Base-by-base conservation (phyloP, 2,888 invertebrate species). In the Beris chalybata region DNA sequence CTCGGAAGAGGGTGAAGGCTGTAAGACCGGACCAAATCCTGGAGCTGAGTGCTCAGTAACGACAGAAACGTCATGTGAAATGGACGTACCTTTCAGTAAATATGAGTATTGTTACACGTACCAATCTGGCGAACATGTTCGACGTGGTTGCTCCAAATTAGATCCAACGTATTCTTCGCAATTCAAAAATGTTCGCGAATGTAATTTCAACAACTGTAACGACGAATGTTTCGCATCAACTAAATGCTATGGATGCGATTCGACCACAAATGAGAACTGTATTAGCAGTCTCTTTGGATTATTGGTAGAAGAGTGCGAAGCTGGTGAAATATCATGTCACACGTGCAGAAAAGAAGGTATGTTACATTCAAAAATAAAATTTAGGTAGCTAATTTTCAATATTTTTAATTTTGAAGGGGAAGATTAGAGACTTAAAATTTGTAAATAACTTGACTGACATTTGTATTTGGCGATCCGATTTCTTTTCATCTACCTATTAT, bases 251-350 rank as follows among this genome's bases (percentile, higher is more conserved):
- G n/a, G 13, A 32, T 64, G 64, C 50, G 64, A 64, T 22, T 64
- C 64, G 13, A 32, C 5, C n/a, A 70, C 73, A 38, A 71, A 72
- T 2, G 31, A 47, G 1, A 70, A 72, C 13, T 78, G 78, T 22
- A 71, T 70, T 43, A 74, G 66, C 64, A 72, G 75, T 66, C 22
- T 32, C 5, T 13, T 45, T 6, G n/a, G 22, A 11, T 22, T 50
- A 15, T 15, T 44, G 11, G 53, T 32, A 45, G 29, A 15, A 15
- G 13, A 5, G 6, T 64, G 64, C 32, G 5, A 11, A 5, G 32
- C 2, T 29, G 54, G 30, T 6, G 45, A 53, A 4, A 64, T 54
- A 12, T 64, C 64, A n/a, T 64, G 64, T 44, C 53, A 45, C 15
- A 45, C 64, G 6, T 64, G 64, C 22, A 53, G 54, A 5, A 53